A percentile compares a stretch with the other conserved stretches of the same genome.
These are phyloP conservation scores for Popillia japonica DNA, from an alignment of 1,140 invertebrate genomes.

Conservation along the genomic window DNA sequence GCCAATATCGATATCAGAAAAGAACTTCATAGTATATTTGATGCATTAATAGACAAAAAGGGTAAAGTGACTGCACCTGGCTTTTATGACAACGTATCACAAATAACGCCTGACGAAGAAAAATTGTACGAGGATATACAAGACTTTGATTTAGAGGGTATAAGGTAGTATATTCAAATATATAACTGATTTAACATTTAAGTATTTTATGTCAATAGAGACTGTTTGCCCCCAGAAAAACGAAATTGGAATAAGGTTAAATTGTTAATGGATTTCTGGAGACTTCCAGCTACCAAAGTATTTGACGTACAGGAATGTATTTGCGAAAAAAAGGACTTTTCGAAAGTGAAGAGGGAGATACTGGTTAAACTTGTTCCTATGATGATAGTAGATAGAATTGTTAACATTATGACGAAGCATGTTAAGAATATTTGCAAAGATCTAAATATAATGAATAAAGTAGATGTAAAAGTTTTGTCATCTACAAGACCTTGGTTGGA, in stretches of 20 bases:
- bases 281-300: constrained; percentile 54
- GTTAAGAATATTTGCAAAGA: constrained; percentile 52
- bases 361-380: constrained; percentile 58
- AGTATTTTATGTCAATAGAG: constrained; percentile 43
- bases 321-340: constrained; percentile 54
- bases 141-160: constrained; percentile 55
- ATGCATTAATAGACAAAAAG: constrained; percentile 47
- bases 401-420: constrained; percentile 46
- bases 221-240: constrained; percentile 52
- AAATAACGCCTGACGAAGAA: constrained; percentile 59
- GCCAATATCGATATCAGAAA: constrained; percentile 52
- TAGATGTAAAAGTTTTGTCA: constrained; percentile 49
- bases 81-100: constrained; percentile 54
- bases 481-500: constrained; percentile 55
- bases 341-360: constrained; percentile 54
- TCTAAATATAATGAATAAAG: constrained; percentile 52
- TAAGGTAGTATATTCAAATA: constrained; percentile 47
- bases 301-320: constrained; percentile 53
- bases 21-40: constrained; percentile 54
- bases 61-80: constrained; percentile 52
- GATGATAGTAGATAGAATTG: constrained; percentile 51
- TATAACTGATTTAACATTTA: background rate
- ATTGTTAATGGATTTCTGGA: constrained; percentile 58
- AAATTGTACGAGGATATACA: constrained; percentile 56
- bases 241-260: constrained; percentile 56